These are phyloP conservation scores for Pao palembangensis DNA, from an alignment of 2,113 vertebrate genomes.

Conservation along the genomic window DNA sequence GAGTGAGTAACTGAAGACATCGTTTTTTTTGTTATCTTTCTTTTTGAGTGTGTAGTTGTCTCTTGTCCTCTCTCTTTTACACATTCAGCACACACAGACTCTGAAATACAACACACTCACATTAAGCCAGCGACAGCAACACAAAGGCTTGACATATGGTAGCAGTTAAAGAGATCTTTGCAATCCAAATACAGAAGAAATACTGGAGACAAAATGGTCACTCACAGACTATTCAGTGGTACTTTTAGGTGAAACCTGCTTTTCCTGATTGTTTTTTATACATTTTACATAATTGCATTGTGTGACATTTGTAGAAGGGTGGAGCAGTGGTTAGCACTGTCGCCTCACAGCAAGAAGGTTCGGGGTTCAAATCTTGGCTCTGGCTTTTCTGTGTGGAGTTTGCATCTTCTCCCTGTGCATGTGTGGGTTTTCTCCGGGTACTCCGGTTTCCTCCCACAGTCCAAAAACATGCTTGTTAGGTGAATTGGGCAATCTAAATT, in stretches of 20 bases:
- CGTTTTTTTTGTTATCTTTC: conserved; percentile 6
- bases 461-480: no score
- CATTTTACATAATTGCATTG: no score
- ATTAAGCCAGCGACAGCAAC: conserved; percentile 49
- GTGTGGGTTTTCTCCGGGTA: no score
- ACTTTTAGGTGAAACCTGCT: no score
- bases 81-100: conserved; percentile 46
- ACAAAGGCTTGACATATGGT: conserved; percentile 61
- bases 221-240: neutral
- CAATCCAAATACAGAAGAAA: conserved; percentile 42
- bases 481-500: no score
- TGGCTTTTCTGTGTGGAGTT: no score
- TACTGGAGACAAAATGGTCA: conserved; percentile 33
- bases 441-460: no score
- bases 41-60: conserved; percentile 6
- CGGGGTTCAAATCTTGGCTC: no score
- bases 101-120: conserved; percentile 53
- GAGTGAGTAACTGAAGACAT: conserved; percentile 18
- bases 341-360: no score
- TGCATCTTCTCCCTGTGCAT: no score
- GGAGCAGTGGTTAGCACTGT: no score
- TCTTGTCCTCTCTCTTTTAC: conserved; percentile 12
- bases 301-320: neutral
- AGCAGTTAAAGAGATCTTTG: conserved; percentile 55
- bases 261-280: no score